Base-by-base conservation (phyloP, 1,140 invertebrate genomes). In the Calephelis nemesis region DNA sequence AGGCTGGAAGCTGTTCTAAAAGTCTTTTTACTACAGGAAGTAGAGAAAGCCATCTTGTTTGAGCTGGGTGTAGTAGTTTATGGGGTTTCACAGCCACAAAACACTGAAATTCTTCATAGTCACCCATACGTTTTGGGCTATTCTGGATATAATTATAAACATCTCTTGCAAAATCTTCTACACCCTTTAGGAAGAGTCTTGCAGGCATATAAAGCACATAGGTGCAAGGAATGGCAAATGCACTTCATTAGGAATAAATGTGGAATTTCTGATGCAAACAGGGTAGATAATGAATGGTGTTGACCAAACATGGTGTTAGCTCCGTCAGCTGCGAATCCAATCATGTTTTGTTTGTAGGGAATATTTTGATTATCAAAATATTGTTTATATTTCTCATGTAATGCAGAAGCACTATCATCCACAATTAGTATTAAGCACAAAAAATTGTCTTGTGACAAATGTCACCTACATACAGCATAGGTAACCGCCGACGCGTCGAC, bases 21-120 rank as follows among this genome's bases (percentile, higher is more conserved):
- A 90, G 60, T 64, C 85, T 74, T 52, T 78, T 75, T 5, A 91
- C 81, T n/a, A 83, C 84, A 65, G 60, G 49, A 58, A 78, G 47
- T 13, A 87, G 66, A 1, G 85, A 92, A 10, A 90, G 71, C 87
- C 88, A 90, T 65, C 84, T 75, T 39, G 86, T 90, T 74, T 85
- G 84, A 50, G 68, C 65, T 58, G 85, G 79, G 62, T 82, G 80
- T 42, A 88, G 67, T 52, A 87, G 63, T 78, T 83, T 82, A 66
- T 83, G 75, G n/a, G 75, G 74, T 74, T 77, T 76, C n/a, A 83
- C 52, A 65, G 81, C 71, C 47, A 52, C 10, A 76, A 88, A 81
- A 11, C 30, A 62, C 74, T 87, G 81, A 77, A 83, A 84, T 12
- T 70, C 58, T 75, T 76, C 74, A n/a, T 72, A 80, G 12, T 75